phyloP scores from a whole-genome alignment of 2,113 vertebrate genomes.

The Chlorodrepanis virens region DNA sequence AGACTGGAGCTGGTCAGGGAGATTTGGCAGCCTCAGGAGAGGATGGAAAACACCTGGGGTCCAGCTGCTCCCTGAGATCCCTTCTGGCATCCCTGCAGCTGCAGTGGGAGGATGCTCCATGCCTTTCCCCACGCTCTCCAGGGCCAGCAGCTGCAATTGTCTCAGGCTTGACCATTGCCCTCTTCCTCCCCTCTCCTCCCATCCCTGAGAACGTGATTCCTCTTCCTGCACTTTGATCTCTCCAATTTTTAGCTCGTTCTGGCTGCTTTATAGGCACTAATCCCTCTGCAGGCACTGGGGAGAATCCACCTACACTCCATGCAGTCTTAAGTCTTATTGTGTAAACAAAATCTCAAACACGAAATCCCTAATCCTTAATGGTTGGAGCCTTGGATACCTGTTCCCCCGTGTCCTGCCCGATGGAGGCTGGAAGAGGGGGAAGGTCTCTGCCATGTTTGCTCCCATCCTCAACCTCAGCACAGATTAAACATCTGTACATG shows the following conservation, averaged over 20 bases:
- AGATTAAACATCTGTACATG: not conserved
- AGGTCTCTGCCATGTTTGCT: conserved; percentile 1
- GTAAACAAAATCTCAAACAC: conserved; percentile 59
- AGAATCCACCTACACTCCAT: conserved; percentile 64
- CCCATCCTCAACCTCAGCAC: not conserved
- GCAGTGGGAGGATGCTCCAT: not conserved
- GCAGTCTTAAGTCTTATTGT: conserved; percentile 55
- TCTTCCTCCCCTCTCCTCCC: not conserved
- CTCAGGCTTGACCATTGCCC: not conserved
- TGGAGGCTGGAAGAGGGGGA: not conserved
- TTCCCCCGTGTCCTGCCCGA: not conserved
- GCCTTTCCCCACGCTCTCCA: fast-evolving
- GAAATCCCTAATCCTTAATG: conserved; percentile 37
- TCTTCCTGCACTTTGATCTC: conserved; percentile 42
- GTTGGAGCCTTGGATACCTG: not conserved
- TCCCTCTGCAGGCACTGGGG: conserved; percentile 55
- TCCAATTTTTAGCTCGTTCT: conserved; percentile 49
- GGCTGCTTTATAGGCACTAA: conserved; percentile 52
- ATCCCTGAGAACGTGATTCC: not conserved
- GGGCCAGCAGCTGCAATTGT: fast-evolving
- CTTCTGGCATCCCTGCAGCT: not conserved
- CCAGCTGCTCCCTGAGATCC: not conserved
- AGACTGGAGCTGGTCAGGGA: not conserved
- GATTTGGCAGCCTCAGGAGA: not conserved
- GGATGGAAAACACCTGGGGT: not conserved